phyloP scores from a whole-genome alignment of 2,888 invertebrate species.

The Plagiodera versicolora region DNA sequence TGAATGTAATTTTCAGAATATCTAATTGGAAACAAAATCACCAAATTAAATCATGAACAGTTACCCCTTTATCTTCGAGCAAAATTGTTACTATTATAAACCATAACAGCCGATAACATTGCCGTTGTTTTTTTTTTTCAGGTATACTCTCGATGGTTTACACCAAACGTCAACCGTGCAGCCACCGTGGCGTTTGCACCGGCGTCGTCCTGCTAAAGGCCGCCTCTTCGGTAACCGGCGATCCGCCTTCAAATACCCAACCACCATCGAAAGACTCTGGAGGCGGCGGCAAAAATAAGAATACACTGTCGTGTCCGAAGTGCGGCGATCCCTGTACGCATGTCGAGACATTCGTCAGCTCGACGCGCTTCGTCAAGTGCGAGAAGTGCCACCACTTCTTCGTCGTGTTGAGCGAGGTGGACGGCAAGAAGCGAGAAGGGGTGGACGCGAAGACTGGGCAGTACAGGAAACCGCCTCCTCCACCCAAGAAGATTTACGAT shows the following conservation, averaged over 20 bases:
- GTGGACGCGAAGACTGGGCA: slow-evolving; percentile 71
- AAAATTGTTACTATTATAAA: too few species aligned
- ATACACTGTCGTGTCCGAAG: slow-evolving; percentile 88
- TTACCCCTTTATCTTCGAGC: too few species aligned
- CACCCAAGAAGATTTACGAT: slow-evolving; percentile 95
- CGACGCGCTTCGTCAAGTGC: slow-evolving; percentile 93
- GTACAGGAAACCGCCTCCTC: slow-evolving; percentile 86
- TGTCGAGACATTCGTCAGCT: slow-evolving; percentile 96
- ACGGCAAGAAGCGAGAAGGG: slow-evolving; percentile 88
- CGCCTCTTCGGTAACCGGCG: slow-evolving; percentile 40
- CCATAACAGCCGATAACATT: too few species aligned
- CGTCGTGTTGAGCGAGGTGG: slow-evolving; percentile 91
- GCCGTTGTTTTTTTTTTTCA: slow-evolving; percentile 29
- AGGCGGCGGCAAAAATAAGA: slow-evolving; percentile 69
- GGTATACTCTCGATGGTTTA: slow-evolving; percentile 44
- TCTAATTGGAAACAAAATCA: too few species aligned
- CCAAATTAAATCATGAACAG: too few species aligned
- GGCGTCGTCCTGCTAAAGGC: slow-evolving; percentile 47
- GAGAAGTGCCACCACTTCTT: slow-evolving; percentile 98
- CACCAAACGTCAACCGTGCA: slow-evolving; percentile 34
- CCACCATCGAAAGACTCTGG: slow-evolving; percentile 46
- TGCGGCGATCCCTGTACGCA: slow-evolving; percentile 87
- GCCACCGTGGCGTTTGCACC: slow-evolving; percentile 42
- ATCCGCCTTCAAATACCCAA: slow-evolving; percentile 40
- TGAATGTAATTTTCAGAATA: too few species aligned